These are phyloP conservation scores for Clarias fuscus DNA, from an alignment of 2,797 vertebrate genomes.

Conservation along the genomic window DNA sequence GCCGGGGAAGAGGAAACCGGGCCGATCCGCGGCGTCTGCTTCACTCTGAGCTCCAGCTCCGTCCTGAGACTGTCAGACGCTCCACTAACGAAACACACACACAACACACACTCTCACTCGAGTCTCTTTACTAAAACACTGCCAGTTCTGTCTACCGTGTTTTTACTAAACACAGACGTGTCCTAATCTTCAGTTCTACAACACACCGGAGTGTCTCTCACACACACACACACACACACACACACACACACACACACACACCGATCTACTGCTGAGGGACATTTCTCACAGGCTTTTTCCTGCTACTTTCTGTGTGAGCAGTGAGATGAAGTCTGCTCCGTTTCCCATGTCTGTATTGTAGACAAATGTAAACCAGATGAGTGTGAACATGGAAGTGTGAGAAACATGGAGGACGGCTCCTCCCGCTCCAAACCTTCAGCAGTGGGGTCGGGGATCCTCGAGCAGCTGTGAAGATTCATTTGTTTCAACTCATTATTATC, in stretches of 20 bases:
- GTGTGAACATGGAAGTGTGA: background rate
- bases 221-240: background rate
- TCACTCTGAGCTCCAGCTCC: background rate
- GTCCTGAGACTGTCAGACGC: background rate
- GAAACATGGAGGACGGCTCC: background rate
- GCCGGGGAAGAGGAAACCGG: background rate
- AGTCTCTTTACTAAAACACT: background rate
- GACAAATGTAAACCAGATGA: background rate
- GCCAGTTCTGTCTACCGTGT: background rate
- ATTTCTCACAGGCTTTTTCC: background rate
- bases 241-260: no score
- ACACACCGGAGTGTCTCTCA: background rate
- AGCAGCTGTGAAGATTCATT: background rate
- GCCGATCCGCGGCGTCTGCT: background rate
- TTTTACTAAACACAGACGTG: background rate
- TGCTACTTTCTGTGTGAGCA: background rate
- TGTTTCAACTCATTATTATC: background rate
- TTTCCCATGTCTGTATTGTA: background rate
- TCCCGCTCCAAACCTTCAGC: background rate
- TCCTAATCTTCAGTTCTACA: background rate
- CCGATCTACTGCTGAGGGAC: background rate
- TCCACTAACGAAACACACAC: background rate
- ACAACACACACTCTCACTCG: background rate
- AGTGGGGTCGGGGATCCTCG: background rate
- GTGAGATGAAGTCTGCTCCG: background rate